Percentiles rank a stretch among this genome's conserved stretches.
Conservation (phyloP, 2,888 invertebrate species). For the Rhagonycha fulva region DNA sequence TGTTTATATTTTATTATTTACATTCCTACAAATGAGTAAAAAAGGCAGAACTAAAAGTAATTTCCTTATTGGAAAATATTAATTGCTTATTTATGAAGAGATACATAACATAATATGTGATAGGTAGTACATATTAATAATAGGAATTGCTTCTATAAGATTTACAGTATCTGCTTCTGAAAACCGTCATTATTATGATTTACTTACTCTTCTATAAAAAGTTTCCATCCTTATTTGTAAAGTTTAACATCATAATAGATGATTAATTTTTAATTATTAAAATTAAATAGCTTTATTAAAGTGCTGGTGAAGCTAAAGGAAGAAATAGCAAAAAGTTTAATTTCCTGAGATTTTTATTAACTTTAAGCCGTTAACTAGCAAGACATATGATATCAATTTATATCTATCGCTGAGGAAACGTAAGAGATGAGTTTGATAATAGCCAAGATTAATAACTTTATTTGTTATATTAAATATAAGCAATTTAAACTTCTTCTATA, state of each 20-base stretch:
- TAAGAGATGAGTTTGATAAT: conserved; percentile 47
- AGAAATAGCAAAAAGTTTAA: neutral
- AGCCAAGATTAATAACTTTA: conserved; percentile 44
- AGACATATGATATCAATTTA: conserved; percentile 47
- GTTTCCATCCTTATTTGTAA: neutral
- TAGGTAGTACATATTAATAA: neutral
- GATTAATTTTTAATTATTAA: neutral
- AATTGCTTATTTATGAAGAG: neutral
- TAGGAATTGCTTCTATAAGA: neutral
- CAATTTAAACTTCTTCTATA: conserved; percentile 4
- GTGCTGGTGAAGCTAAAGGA: neutral
- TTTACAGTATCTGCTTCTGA: neutral
- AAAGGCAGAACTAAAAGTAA: neutral
- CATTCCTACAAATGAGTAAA: neutral
- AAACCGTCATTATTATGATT: neutral
- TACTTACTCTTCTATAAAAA: neutral
- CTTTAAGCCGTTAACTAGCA: conserved; percentile 25
- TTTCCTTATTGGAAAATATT: neutral
- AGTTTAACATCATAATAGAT: neutral
- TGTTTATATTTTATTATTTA: conserved; percentile 35
- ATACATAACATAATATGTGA: neutral
- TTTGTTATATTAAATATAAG: conserved; percentile 36
- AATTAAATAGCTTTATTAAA: neutral
- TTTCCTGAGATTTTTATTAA: neutral
- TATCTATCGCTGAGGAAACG: conserved; percentile 46